Evolutionary conservation across 1,140 invertebrate species (phyloP).

Genomic region (Drosophila setifemur): DNA sequence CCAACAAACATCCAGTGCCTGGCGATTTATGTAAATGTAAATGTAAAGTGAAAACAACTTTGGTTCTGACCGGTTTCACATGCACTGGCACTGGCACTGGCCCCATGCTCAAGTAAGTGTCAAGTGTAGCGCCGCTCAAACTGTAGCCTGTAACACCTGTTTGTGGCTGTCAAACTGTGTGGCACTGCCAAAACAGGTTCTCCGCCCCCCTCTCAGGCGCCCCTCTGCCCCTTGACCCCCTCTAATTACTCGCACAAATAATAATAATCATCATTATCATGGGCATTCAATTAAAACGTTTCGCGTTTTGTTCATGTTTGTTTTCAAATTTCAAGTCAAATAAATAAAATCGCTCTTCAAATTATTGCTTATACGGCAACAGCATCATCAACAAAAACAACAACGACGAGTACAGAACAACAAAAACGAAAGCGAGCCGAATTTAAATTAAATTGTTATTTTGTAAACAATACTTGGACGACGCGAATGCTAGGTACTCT

Average conservation of each 20-base stretch:
- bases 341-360: constrained; percentile 48
- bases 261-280: constrained; percentile 42
- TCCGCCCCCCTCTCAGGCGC: not conserved
- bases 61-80: constrained; percentile 50
- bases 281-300: constrained; percentile 45
- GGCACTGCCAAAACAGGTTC: constrained; percentile 20
- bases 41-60: constrained; percentile 60
- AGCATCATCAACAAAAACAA: constrained; percentile 5
- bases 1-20: constrained; percentile 57
- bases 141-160: constrained; percentile 39
- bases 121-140: constrained; percentile 5
- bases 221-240: not conserved
- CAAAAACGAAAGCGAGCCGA: not conserved
- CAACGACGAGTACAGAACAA: not conserved
- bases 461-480: constrained; percentile 3
- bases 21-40: constrained; percentile 57
- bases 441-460: constrained; percentile 7
- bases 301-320: constrained; percentile 25
- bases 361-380: constrained; percentile 56
- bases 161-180: constrained; percentile 32
- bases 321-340: constrained; percentile 56
- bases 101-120: constrained; percentile 59
- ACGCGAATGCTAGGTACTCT: not conserved
- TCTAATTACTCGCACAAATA: constrained; percentile 11
- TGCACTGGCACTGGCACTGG: constrained; percentile 37